Base-by-base conservation (phyloP, 2,797 vertebrate genomes). In the Iguana delicatissima region DNA sequence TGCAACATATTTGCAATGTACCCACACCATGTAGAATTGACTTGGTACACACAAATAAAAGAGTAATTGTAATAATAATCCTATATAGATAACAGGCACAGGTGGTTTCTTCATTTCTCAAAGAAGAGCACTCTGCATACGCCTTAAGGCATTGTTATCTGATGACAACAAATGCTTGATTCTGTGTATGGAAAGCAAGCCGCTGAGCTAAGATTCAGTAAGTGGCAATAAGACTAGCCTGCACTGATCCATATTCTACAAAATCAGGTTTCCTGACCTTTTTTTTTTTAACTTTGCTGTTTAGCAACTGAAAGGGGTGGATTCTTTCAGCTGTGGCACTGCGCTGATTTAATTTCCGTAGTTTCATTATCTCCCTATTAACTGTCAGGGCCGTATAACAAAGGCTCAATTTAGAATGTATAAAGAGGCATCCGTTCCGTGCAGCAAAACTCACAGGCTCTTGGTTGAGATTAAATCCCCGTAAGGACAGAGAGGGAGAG, bases 281-380 rank as follows among this genome's bases (percentile, higher is more conserved):
- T 81, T 73, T 67, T 42, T 35, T 69, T n/a, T 57, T 76, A 90
- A 91, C 64, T n/a, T 88, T 89, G 29, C 42, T 35, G 42, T 89
- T 74, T 64, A 80, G 46, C 50, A 90, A 90, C 85, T 93, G 93
- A 92, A 92, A 95, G 92, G 86, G 89, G 86, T 16, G 20, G 84
- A 62, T 62, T 86, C n/a, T 92, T 96, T 93, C 84, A 93, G 38
- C 89, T 77, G 38, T 90, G 84, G 85, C 89, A 91, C 77, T 62
- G 84, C 90, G 80, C 89, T 93, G 77, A 52, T 92, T 95, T 84
- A 84, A 97, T 97, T 97, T 97, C 95, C 95, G 93, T 94, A 96
- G 96, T 94, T 95, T 95, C 94, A 96, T 97, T 97, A 96, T 96
- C 94, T 94, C 92, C 93, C 94, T 95, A 95, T 97, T 97, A 97